A percentile compares a stretch with the other conserved stretches of the same genome.
Evolutionary conservation across 2,888 invertebrate species (phyloP).

Genomic region (Acanthacorydalis orientalis): DNA sequence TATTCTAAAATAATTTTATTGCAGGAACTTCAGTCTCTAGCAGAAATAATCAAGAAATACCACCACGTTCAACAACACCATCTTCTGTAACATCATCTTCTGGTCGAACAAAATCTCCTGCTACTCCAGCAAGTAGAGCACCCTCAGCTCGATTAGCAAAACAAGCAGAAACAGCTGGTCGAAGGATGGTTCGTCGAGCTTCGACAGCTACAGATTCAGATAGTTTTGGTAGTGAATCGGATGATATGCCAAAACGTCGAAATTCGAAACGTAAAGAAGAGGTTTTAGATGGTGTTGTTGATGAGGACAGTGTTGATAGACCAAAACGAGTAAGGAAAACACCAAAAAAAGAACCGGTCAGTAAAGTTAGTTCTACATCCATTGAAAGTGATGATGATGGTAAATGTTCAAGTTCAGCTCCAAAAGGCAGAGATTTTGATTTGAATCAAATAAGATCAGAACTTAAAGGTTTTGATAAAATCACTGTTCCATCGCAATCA

Average conservation of each 20-base stretch:
- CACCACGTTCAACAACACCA: slow-evolving; percentile 44
- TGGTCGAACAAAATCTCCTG: slow-evolving; percentile 46
- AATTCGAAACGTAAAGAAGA: slow-evolving; percentile 17
- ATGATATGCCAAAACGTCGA: slow-evolving; percentile 16
- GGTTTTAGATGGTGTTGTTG: slow-evolving; percentile 5
- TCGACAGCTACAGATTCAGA: slow-evolving; percentile 3
- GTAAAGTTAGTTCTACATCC: slow-evolving; percentile 18
- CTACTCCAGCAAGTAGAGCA: slow-evolving; percentile 29
- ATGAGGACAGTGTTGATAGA: slow-evolving; percentile 16
- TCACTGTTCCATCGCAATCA: slow-evolving; percentile 9
- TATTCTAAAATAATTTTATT: too few species aligned
- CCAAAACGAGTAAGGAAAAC: slow-evolving; percentile 21
- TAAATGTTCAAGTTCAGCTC: slow-evolving; percentile 23
- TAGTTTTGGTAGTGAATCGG: slow-evolving; percentile 18
- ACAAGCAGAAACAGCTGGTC: slow-evolving; percentile 39
- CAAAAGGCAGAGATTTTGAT: slow-evolving; percentile 61
- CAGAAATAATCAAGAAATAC: slow-evolving; percentile 23
- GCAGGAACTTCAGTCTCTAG: slow-evolving; percentile 19
- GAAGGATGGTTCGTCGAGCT: slow-evolving; percentile 23
- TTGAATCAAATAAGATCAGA: slow-evolving; percentile 72
- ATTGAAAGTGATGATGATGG: slow-evolving; percentile 32
- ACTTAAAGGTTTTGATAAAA: slow-evolving; percentile 57
- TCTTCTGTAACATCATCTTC: slow-evolving; percentile 44
- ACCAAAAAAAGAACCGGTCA: slow-evolving; percentile 24
- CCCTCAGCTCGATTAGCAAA: slow-evolving; percentile 19